Percentiles rank a stretch among this genome's conserved stretches.
phyloP scores from a whole-genome alignment of 2,113 vertebrate species.

The chimpanzee (Pan troglodytes) region NHGRI_mPanTro3-v2.1_pri NC_072408.2:108064501-108065000 shows the following conservation, averaged over 20 bases:
- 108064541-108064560: not conserved
- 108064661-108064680: too few relatives aligned
- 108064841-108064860: conserved; percentile 32
- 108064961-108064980: conserved; percentile 21
- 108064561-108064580: not conserved
- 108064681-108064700: too few relatives aligned
- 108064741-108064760: too few relatives aligned
- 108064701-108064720: too few relatives aligned
- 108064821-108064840: not conserved
- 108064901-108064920: not conserved
- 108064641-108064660: too few relatives aligned
- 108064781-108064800: too few relatives aligned
- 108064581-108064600: conserved; percentile 9
- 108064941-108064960: not conserved
- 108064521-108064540: not conserved
- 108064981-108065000: not conserved
- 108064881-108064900: not conserved
- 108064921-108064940: not conserved
- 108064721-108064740: too few relatives aligned
- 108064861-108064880: not conserved
- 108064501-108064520: not conserved
- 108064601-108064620: conserved; percentile 28
- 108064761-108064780: too few relatives aligned
- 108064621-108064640: too few relatives aligned
- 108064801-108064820: too few relatives aligned